phyloP scores from a whole-genome alignment of 1,140 invertebrate species.

The Leptinotarsa texana region DNA sequence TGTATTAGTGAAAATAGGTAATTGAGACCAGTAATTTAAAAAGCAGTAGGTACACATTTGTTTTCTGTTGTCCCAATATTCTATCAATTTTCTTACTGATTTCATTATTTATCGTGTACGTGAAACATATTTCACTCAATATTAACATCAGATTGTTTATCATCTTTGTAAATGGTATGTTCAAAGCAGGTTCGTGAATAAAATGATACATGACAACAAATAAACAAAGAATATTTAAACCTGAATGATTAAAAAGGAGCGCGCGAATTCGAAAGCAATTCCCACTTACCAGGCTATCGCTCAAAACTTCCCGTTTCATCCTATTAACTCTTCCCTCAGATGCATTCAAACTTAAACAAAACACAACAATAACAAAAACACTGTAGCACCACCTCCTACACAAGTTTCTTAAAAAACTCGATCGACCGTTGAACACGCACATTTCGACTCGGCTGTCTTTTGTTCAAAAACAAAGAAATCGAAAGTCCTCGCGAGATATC shows the following conservation, averaged over 20 bases:
- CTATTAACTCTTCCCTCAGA: not conserved
- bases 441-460: slow-evolving; percentile 5
- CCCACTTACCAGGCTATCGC: slow-evolving; percentile 11
- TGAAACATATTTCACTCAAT: no score
- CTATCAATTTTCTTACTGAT: no score
- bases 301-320: slow-evolving; percentile 13
- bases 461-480: slow-evolving; percentile 19
- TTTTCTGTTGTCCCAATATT: no score
- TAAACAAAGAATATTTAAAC: not conserved
- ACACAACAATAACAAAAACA: slow-evolving; percentile 18
- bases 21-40: no score
- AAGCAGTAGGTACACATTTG: no score
- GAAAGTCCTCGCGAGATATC: slow-evolving; percentile 7
- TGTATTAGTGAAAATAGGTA: no score
- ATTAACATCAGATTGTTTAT: no score
- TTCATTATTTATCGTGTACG: no score
- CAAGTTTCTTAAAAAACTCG: not conserved
- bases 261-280: not conserved
- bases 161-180: no score
- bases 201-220: no score
- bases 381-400: slow-evolving; percentile 11
- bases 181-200: no score
- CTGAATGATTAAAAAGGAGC: not conserved
- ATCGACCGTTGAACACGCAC: slow-evolving; percentile 1
- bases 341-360: slow-evolving; percentile 17